Evolutionary conservation across 2,888 invertebrate species (phyloP).

Genomic region (Catocala fraxini): DNA sequence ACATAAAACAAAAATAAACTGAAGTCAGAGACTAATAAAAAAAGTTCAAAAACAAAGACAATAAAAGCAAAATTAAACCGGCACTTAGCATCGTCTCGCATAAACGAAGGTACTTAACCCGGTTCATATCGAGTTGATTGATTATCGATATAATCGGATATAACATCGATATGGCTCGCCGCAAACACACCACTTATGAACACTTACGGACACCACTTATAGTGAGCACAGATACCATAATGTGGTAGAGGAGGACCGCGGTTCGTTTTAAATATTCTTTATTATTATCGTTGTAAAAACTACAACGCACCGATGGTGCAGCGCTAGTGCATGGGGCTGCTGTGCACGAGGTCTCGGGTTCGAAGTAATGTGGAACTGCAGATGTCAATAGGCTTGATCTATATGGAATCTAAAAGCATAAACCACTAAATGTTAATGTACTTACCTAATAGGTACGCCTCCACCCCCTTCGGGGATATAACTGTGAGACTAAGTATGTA

Average conservation of each 20-base stretch:
- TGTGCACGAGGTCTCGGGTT: no score
- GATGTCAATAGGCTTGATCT: no score
- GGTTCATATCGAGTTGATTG: constrained; percentile 44
- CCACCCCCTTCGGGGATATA: no score
- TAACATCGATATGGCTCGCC: constrained; percentile 46
- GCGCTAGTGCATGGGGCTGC: no score
- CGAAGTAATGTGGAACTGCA: no score
- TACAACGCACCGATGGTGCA: no score
- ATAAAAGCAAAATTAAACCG: constrained; percentile 46
- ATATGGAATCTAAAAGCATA: no score
- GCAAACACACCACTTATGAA: constrained; percentile 55
- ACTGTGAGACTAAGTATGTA: no score
- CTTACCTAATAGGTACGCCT: no score
- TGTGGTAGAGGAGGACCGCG: constrained; percentile 14
- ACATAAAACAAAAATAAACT: background rate
- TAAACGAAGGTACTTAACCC: constrained; percentile 37
- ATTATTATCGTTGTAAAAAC: background rate
- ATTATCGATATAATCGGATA: constrained; percentile 47
- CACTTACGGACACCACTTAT: constrained; percentile 52
- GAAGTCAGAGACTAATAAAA: constrained; percentile 23
- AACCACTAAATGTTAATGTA: no score
- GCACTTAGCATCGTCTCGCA: constrained; percentile 41
- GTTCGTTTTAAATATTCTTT: background rate
- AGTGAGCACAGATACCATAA: constrained; percentile 10
- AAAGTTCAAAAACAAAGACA: constrained; percentile 23